Evolutionary conservation across 1,140 invertebrate species (phyloP).

Genomic region (Lordiphosa stackelbergi): DNA sequence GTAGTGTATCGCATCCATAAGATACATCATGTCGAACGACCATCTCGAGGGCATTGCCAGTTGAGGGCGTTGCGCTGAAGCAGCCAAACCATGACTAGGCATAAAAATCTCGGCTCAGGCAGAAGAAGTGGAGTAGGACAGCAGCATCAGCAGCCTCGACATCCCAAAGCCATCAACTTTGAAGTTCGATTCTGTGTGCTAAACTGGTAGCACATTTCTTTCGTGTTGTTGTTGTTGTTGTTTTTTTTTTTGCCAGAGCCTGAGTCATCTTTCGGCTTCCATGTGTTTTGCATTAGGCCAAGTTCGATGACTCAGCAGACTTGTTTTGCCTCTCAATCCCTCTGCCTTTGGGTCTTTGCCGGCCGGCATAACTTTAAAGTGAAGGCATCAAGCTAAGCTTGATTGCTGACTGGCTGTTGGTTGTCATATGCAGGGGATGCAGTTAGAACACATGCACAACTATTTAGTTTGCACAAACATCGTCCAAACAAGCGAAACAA

Average conservation of each 20-base stretch:
- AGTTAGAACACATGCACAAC: no score
- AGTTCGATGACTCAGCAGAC: conserved; percentile 71
- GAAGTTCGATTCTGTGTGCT: conserved; percentile 28
- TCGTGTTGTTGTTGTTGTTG: not conserved
- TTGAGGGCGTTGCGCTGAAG: conserved; percentile 55
- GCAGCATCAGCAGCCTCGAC: conserved; percentile 20
- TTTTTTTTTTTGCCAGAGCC: conserved; percentile 42
- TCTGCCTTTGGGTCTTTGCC: conserved; percentile 19
- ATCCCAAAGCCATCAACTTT: conserved; percentile 22
- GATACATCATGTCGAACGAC: conserved; percentile 38
- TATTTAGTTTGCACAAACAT: no score
- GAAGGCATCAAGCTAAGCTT: conserved; percentile 45
- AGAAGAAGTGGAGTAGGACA: conserved; percentile 45
- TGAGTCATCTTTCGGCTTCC: conserved; percentile 56
- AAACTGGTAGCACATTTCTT: conserved; percentile 67
- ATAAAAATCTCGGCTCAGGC: conserved; percentile 45
- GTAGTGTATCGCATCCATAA: conserved; percentile 43
- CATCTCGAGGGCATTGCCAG: conserved; percentile 49
- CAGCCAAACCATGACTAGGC: conserved; percentile 53
- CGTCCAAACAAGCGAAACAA: conserved; percentile 21
- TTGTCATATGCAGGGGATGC: no score
- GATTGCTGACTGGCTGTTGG: conserved; percentile 19
- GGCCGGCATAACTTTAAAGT: conserved; percentile 67
- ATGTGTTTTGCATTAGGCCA: conserved; percentile 66
- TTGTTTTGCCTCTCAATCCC: conserved; percentile 38